phyloP scores from a whole-genome alignment of 2,113 vertebrate genomes.

The Psammodynastes pulverulentus region DNA sequence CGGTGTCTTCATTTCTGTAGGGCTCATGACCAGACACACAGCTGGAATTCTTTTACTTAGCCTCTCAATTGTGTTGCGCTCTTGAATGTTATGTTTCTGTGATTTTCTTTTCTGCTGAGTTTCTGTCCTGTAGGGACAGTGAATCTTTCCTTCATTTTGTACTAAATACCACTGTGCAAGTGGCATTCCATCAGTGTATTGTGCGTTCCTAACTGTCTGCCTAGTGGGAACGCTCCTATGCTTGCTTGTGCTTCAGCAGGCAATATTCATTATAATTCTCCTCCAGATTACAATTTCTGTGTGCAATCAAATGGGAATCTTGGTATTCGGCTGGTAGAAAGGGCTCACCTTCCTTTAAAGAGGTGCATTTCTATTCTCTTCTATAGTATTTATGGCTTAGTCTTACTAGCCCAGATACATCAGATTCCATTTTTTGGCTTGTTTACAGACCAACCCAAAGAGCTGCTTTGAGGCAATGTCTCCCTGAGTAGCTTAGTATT shows the following conservation, averaged over 20 bases:
- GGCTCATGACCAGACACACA: not conserved
- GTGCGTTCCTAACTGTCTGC: no score
- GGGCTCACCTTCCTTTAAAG: no score
- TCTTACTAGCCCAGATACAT: not conserved
- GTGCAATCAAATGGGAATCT: no score
- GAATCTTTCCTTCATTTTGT: no score
- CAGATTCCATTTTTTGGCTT: not conserved
- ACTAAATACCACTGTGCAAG: no score
- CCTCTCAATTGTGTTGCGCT: not conserved
- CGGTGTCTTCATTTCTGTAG: not conserved
- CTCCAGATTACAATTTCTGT: no score
- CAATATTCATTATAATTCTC: no score
- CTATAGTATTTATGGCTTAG: conserved; percentile 23
- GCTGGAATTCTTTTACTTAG: no score
- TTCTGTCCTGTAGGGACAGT: not conserved
- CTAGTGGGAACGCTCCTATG: no score
- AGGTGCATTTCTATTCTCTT: conserved; percentile 6
- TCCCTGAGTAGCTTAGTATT: conserved; percentile 25
- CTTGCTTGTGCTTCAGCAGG: no score
- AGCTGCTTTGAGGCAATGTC: conserved; percentile 11
- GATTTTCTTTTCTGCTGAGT: not conserved
- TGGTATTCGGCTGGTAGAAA: no score
- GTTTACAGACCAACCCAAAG: not conserved
- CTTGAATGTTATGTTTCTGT: not conserved
- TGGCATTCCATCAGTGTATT: no score